Percentiles rank a stretch among this genome's conserved stretches.
phyloP scores from a whole-genome alignment of 2,113 vertebrate genomes.

The Hippopotamus amphibius region DNA sequence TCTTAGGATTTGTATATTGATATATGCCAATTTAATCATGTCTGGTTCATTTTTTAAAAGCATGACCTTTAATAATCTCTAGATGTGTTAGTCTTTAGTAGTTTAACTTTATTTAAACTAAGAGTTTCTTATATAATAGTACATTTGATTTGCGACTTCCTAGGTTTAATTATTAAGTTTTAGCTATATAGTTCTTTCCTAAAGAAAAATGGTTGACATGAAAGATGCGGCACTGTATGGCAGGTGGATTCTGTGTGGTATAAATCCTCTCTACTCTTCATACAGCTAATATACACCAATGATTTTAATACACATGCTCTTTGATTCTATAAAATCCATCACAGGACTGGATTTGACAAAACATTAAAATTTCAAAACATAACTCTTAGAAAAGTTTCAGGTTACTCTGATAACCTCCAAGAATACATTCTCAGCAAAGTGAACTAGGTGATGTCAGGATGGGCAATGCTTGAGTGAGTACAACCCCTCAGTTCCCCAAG shows the following conservation, averaged over 20 bases:
- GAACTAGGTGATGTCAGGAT: not conserved
- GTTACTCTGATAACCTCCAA: not conserved
- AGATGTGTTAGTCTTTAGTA: not conserved
- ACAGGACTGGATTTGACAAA: not conserved
- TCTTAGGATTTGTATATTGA: constrained; percentile 9
- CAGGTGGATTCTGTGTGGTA: not conserved
- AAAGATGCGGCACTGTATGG: not conserved
- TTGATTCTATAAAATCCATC: not conserved
- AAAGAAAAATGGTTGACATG: not conserved
- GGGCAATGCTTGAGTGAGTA: not conserved
- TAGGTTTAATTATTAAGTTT: constrained; percentile 2
- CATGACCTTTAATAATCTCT: not conserved
- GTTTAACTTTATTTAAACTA: not conserved
- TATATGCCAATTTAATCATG: not conserved
- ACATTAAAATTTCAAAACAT: not conserved
- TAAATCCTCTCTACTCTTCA: not conserved
- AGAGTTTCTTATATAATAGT: not conserved
- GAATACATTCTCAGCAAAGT: not conserved
- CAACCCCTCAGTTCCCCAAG: not conserved
- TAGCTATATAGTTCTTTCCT: not conserved
- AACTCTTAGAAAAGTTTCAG: not conserved
- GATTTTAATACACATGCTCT: not conserved
- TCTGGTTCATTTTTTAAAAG: not conserved
- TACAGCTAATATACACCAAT: not conserved
- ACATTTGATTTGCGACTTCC: not conserved